Base-by-base conservation (phyloP, 2,113 vertebrate genomes). In the Jaculus jaculus region DNA sequence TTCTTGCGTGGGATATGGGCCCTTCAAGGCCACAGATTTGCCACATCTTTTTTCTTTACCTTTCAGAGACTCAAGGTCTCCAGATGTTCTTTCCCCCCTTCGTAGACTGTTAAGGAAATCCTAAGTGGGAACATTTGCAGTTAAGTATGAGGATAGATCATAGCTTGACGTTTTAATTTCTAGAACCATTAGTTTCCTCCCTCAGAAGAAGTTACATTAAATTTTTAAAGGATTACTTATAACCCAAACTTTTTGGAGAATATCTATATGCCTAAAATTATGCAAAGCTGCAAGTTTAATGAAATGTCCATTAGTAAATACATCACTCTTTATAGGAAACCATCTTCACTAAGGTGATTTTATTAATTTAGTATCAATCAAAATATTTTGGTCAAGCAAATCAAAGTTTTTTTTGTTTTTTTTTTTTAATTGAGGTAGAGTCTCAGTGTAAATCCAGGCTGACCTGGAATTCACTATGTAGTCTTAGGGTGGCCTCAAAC, bases 151-250 rank as follows among this genome's bases (percentile, higher is more conserved):
- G 1, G 77, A 21, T 26, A 80, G 72, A 90, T 3, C 81, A 32
- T 47, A 32, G 42, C 51, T 91, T 80, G 66, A 72, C 54, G 30
- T 87, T 89, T 83, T 89, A 91, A 79, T 88, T 90, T 37, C 54
- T 74, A 65, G 5, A n/a, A 47, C 21, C 60, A 80, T 91, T 51
- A 47, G 82, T 78, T 90, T 23, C 13, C 66, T 60, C 18, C 12
- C 80, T 83, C 72, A 74, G 42, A 32, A 58, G 78, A 78, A 17
- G 5, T 66, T 84, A 54, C 39, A 32, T 77, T 92, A 90, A 94
- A 51, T 82, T 77, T 42, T 82, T 82, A 58, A 37, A 85, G 28
- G 58, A 87, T 75, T 84, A 15, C 17, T 80, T 65, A 80, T 0
- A 81, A 61, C 42, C 87, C 32, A 87, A 37, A 87, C 87, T 47